These are phyloP conservation scores for Ifrita kowaldi DNA, from an alignment of 2,113 vertebrate species.

Conservation along the genomic window DNA sequence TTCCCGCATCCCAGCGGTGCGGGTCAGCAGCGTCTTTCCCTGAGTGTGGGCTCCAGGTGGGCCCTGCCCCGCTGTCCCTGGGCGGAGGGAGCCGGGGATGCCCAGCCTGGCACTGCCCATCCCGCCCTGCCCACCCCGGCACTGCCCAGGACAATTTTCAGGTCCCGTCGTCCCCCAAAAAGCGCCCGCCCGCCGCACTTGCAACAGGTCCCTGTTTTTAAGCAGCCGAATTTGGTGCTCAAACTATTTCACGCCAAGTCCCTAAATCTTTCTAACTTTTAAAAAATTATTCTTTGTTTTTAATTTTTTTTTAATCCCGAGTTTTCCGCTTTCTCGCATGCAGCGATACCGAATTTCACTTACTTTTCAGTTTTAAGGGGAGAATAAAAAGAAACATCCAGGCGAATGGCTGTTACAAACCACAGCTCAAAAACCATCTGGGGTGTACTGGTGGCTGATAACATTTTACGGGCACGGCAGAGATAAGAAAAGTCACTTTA, in stretches of 20 bases:
- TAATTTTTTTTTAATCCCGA: fast-evolving
- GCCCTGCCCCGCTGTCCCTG: neutral
- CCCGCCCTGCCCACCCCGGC: neutral
- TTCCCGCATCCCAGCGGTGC: neutral
- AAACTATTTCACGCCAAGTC: neutral
- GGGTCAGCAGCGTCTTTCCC: neutral
- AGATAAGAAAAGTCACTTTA: neutral
- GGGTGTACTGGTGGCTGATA: neutral
- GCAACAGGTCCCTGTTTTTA: neutral
- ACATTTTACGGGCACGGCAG: neutral
- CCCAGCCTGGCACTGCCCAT: neutral
- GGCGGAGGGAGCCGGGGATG: neutral
- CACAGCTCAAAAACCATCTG: neutral
- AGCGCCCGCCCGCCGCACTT: fast-evolving
- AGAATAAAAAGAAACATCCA: too few species aligned
- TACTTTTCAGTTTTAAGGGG: neutral
- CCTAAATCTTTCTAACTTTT: neutral
- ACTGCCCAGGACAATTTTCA: neutral
- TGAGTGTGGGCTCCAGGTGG: neutral
- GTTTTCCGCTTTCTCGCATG: neutral
- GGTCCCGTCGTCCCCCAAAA: fast-evolving
- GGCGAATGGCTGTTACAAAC: neutral
- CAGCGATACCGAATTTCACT: neutral
- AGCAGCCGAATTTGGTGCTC: neutral
- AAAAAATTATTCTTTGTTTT: fast-evolving